Evolutionary conservation across 1,140 invertebrate genomes (phyloP), one percentile per base, ranked within the genome.

Genomic region (Orussus abietinus): DNA sequence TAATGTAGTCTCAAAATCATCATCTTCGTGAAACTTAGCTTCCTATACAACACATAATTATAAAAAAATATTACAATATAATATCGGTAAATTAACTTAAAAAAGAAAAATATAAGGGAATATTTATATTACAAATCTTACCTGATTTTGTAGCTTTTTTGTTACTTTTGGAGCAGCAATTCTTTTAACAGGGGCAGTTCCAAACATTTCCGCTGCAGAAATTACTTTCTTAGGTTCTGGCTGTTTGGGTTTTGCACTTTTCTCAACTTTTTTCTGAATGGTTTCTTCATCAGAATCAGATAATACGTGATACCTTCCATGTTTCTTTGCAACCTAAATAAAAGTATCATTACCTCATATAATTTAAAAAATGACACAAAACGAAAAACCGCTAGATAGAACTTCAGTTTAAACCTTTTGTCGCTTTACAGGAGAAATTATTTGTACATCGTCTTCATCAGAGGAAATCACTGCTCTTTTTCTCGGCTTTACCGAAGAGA

Each of bases 1-100:
- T 10, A 87, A 59, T 15, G 80, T 82, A 51, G 77, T 75, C 55
- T 81, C 75, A 68, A 88, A 87, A 48, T 83, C 79, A 35, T 80
- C 75, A 75, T 87, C 82, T 41, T 77, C 74, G 56, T 84, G 79
- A 37, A 80, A 74, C 43, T 76, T 76, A 34, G 66, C 51, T 66
- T 78, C 75, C 22, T 74, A 69, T 39, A 69, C 62, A 11, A 44
- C 43, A 20, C 66, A 69, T 40, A n/a, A 21, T 53, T 51, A 28
- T 21, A 47, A 42, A 20, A 49, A 25, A 29, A 44, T 42, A 40
- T 30, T 38, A 17, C 6, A 31, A 36, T 41, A 12, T 14, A 17
- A 34, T 7, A 17, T 38, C 18, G 4, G 12, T 33, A 28, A 14
- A 10, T 26, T 22, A 13, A 3, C 10, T 5, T 20, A 38, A 40